A percentile compares a stretch with the other conserved stretches of the same genome.
phyloP scores from a whole-genome alignment of 2,888 invertebrate genomes.

The Stratiomys singularior region DNA sequence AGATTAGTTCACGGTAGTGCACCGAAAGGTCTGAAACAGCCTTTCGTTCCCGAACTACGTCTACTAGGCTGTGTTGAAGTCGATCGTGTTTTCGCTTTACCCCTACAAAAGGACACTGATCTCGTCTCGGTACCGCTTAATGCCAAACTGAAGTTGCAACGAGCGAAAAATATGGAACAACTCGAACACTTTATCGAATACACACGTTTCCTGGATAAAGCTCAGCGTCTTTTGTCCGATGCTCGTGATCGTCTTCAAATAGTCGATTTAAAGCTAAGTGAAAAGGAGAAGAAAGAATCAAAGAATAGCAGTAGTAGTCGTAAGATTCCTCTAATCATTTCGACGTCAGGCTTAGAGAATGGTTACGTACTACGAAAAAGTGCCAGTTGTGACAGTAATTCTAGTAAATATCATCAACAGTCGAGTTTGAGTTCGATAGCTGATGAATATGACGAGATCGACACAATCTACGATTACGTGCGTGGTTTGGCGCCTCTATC shows the following conservation, averaged over 20 bases:
- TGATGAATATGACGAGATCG: constrained; percentile 94
- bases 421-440: constrained; percentile 71
- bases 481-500: constrained; percentile 91
- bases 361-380: constrained; percentile 80
- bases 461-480: constrained; percentile 96
- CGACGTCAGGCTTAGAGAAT: constrained; percentile 66
- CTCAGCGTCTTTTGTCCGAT: constrained; percentile 77
- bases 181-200: constrained; percentile 80
- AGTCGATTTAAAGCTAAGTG: constrained; percentile 82
- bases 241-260: constrained; percentile 82
- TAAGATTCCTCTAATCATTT: constrained; percentile 63
- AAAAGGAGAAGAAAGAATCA: constrained; percentile 68
- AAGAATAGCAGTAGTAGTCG: constrained; percentile 59
- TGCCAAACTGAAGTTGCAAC: constrained; percentile 85
- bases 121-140: constrained; percentile 86
- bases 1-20: constrained; percentile 87
- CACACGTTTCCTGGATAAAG: constrained; percentile 80
- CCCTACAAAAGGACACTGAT: constrained; percentile 82
- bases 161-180: constrained; percentile 84
- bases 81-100: constrained; percentile 82
- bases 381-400: constrained; percentile 79
- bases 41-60: constrained; percentile 86
- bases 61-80: constrained; percentile 86
- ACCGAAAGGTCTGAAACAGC: constrained; percentile 84
- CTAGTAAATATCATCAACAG: constrained; percentile 68